Evolutionary conservation across 2,113 vertebrate genomes (phyloP), one percentile per base, ranked within the genome.

Genomic region (Cygnus atratus): DNA sequence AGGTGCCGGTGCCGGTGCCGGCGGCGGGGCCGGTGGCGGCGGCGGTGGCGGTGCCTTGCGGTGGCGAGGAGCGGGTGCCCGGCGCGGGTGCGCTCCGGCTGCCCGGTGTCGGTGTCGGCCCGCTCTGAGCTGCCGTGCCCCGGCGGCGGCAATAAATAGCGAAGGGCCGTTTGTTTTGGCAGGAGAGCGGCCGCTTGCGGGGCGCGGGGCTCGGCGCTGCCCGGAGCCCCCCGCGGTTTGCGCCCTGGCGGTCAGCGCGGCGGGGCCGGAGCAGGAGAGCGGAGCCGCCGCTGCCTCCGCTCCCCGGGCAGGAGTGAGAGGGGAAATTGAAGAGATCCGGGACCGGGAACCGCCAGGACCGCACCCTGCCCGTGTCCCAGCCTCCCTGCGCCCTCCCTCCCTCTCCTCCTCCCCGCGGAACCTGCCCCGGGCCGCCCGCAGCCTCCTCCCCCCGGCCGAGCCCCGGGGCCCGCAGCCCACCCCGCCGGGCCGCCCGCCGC

Each of bases 361-460:
- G 98, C 98, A 98, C 99, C 99, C 99, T 99, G 98, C 98, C 98
- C 98, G 97, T 98, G 97, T 97, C 97, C 96, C 97, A 98, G 97
- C 97, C 97, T 97, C 97, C 95, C 94, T 76, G 94, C 72, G 81
- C 93, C 93, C 97, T 79, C 84, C 94, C 96, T 97, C 97, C 96
- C 98, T 97, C 98, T 97, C 98, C 98, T 97, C 98, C 98, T 97
- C 97, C 97, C 96, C 98, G 98, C 97, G 96, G 93, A 98, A 97
- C 97, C 98, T 97, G 97, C 95, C 97, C 96, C 97, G 98, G 98
- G 96, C 96, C 81, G 95, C 94, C 92, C 65, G 35, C 95, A 95
- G 96, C 96, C 98, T 96, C 96, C 97, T 94, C 96, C 96, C 96
- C 95, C 91, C 54, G 54, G 88, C 59, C 90, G 94, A 92, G 91